Percentiles rank a stretch among this genome's conserved stretches.
These are phyloP conservation scores for Amaurobius ferox DNA, from an alignment of 2,888 invertebrate species.

Conservation along the genomic window DNA sequence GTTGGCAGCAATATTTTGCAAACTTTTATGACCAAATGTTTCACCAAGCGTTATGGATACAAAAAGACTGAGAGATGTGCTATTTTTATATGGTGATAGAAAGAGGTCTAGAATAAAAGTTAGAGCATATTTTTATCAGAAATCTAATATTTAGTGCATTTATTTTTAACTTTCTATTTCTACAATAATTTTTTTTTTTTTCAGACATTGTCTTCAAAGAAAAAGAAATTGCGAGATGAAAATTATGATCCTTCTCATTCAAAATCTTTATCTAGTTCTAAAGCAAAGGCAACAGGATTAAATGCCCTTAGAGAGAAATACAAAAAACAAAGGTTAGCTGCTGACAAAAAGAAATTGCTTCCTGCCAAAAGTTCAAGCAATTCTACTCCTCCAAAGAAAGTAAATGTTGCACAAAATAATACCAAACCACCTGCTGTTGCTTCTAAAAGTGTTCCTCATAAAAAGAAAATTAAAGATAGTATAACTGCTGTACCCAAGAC, in stretches of 20 bases:
- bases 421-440: background rate
- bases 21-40: no score
- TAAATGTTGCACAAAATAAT: constrained; percentile 13
- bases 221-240: constrained; percentile 48
- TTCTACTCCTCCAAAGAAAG: constrained; percentile 9
- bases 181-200: constrained; percentile 9
- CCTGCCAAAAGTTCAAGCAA: constrained; percentile 19
- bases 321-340: constrained; percentile 82
- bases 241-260: constrained; percentile 26
- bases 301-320: constrained; percentile 82
- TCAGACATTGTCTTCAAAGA: constrained; percentile 32
- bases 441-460: background rate
- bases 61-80: no score
- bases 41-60: no score
- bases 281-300: constrained; percentile 76
- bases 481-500: constrained; percentile 13
- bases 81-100: no score
- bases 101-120: no score
- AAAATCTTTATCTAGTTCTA: constrained; percentile 17
- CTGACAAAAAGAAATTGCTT: constrained; percentile 76
- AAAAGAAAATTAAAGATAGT: constrained; percentile 1
- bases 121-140: background rate
- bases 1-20: no score
- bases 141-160: background rate
- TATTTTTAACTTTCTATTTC: background rate